Evolutionary conservation across 1,140 invertebrate species (phyloP).

Genomic region (Nebria ingens): DNA sequence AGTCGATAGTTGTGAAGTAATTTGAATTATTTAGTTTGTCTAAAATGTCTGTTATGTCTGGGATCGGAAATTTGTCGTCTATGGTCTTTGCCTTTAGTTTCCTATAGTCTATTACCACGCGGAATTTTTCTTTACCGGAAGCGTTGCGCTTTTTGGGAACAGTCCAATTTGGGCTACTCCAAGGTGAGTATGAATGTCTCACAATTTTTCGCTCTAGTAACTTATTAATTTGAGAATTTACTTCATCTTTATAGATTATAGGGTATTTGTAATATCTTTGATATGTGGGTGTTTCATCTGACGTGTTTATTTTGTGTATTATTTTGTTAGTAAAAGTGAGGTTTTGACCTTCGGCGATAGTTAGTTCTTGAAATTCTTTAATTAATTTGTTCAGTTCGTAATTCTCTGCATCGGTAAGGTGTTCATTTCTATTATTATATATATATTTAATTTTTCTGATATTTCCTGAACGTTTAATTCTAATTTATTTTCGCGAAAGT

Average conservation of each 20-base stretch:
- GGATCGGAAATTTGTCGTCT: constrained; percentile 41
- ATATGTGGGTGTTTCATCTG: too few relatives aligned
- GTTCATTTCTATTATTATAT: too few relatives aligned
- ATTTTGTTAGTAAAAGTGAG: too few relatives aligned
- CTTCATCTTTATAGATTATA: constrained; percentile 20
- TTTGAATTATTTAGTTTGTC: constrained; percentile 36
- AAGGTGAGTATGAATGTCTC: constrained; percentile 25
- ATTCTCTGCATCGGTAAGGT: too few relatives aligned
- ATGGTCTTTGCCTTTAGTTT: constrained; percentile 34
- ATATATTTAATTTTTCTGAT: too few relatives aligned
- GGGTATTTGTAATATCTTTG: too few relatives aligned
- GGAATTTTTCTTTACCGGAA: constrained; percentile 26
- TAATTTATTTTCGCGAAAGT: too few relatives aligned
- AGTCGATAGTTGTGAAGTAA: neutral
- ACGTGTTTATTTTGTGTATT: too few relatives aligned
- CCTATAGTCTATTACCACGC: constrained; percentile 34
- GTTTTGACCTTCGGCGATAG: too few relatives aligned
- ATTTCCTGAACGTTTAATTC: too few relatives aligned
- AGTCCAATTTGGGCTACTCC: constrained; percentile 25
- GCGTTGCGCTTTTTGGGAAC: constrained; percentile 32
- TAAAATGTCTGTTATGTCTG: constrained; percentile 38
- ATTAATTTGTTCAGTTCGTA: too few relatives aligned
- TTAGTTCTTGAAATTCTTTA: too few relatives aligned
- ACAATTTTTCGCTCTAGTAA: constrained; percentile 26
- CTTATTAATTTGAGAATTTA: constrained; percentile 23